Conservation (phyloP, 2,888 invertebrate species). For the Acanthosepion lycidas region DNA sequence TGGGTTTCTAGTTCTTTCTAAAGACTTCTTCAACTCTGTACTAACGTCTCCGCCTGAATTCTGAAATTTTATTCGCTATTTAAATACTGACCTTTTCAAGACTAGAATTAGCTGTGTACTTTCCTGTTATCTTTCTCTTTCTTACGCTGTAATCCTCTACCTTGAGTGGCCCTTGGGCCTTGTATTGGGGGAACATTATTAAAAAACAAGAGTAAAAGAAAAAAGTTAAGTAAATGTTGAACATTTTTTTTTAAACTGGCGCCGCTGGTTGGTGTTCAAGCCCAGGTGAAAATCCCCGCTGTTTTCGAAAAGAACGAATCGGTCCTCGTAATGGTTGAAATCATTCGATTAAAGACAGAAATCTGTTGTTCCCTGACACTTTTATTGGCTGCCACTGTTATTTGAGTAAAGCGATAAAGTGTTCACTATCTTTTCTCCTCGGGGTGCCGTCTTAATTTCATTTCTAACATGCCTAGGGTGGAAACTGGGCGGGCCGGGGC, state of each 20-base stretch:
- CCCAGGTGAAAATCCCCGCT: background rate
- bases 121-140: no score
- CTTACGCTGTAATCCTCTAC: no score
- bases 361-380: background rate
- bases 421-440: background rate
- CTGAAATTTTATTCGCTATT: no score
- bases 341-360: slow-evolving; percentile 6
- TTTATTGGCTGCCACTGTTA: background rate
- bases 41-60: no score
- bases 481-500: background rate
- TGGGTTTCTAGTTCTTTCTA: no score
- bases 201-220: background rate
- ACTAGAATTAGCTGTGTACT: no score
- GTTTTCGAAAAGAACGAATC: background rate
- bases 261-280: background rate
- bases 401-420: slow-evolving; percentile 20
- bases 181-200: background rate
- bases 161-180: no score
- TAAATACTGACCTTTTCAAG: no score
- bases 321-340: background rate
- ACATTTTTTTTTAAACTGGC: background rate
- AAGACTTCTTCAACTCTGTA: no score
- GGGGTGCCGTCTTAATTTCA: slow-evolving; percentile 8
- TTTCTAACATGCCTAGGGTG: background rate
- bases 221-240: background rate